A percentile compares a stretch with the other conserved stretches of the same genome.
Conservation (phyloP, 2,888 invertebrate genomes). For the Idaea straminata region DNA sequence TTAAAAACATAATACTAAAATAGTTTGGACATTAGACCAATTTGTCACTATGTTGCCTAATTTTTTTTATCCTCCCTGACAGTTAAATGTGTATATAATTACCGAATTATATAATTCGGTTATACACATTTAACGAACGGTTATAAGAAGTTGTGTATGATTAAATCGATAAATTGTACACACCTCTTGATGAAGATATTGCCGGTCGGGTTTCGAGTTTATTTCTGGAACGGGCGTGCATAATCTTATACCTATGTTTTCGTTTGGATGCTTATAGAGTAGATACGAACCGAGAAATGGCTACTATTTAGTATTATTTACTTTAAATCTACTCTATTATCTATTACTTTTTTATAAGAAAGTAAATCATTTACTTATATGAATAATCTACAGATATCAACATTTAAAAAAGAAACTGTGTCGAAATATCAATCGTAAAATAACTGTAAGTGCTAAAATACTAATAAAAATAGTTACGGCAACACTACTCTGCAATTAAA, state of each 20-base stretch:
- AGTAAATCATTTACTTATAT: neutral
- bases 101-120: neutral
- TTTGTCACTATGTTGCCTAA: no score
- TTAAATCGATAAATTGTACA: conserved; percentile 65
- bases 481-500: neutral
- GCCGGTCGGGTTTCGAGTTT: conserved; percentile 59
- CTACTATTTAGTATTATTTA: conserved; percentile 2
- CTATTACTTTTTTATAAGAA: neutral
- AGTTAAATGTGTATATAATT: no score
- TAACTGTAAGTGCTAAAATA: neutral
- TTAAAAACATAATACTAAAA: no score
- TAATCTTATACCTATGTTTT: conserved; percentile 19
- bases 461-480: neutral
- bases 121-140: conserved; percentile 33
- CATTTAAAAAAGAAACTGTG: neutral
- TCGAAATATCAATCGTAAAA: neutral
- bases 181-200: conserved; percentile 76
- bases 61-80: no score
- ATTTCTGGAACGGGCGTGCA: conserved; percentile 57
- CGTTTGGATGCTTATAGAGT: conserved; percentile 18
- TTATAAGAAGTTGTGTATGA: conserved; percentile 39
- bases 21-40: no score
- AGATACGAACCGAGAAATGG: neutral
- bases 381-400: neutral
- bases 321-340: neutral